Conservation (phyloP, 1,140 invertebrate species). For the Drosophila equinoxialis region DNA sequence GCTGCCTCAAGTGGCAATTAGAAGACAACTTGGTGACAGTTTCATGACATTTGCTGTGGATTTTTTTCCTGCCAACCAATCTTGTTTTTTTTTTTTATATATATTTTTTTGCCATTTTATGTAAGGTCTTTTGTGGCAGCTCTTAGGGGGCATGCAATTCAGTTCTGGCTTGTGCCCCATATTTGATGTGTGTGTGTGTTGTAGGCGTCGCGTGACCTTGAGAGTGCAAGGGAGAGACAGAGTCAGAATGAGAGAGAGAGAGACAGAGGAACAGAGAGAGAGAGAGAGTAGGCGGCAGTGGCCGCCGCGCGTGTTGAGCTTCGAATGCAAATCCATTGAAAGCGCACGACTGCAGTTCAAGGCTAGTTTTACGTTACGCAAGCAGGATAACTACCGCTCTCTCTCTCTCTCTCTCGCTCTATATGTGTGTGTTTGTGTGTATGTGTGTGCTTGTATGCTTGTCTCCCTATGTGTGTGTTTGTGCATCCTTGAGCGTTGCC, state of each 20-base stretch:
- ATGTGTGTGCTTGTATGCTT: not conserved
- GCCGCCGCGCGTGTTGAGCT: slow-evolving; percentile 32
- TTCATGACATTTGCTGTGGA: slow-evolving; percentile 37
- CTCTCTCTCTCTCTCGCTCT: slow-evolving; percentile 39
- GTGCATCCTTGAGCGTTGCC: slow-evolving; percentile 62
- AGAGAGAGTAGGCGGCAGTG: slow-evolving; percentile 5
- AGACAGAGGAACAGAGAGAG: not conserved
- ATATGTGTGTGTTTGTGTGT: not conserved
- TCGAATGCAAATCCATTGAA: slow-evolving; percentile 79
- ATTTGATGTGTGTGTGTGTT: slow-evolving; percentile 17
- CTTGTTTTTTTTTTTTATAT: not conserved
- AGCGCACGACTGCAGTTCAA: slow-evolving; percentile 79
- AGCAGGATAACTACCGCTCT: slow-evolving; percentile 35
- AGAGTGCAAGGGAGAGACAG: not conserved
- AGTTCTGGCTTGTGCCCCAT: slow-evolving; percentile 20
- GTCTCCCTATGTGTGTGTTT: slow-evolving; percentile 32
- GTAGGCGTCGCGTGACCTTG: slow-evolving; percentile 57
- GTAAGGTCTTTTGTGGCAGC: slow-evolving; percentile 48
- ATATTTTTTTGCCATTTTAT: slow-evolving; percentile 29
- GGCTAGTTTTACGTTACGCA: slow-evolving; percentile 80
- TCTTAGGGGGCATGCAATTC: slow-evolving; percentile 30
- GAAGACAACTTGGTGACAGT: slow-evolving; percentile 34
- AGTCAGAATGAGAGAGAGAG: slow-evolving; percentile 9
- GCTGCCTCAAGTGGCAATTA: slow-evolving; percentile 40
- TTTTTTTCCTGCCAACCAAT: not conserved